Conservation (phyloP, 2,888 invertebrate species). For the Cataglyphis altisquamis region DNA sequence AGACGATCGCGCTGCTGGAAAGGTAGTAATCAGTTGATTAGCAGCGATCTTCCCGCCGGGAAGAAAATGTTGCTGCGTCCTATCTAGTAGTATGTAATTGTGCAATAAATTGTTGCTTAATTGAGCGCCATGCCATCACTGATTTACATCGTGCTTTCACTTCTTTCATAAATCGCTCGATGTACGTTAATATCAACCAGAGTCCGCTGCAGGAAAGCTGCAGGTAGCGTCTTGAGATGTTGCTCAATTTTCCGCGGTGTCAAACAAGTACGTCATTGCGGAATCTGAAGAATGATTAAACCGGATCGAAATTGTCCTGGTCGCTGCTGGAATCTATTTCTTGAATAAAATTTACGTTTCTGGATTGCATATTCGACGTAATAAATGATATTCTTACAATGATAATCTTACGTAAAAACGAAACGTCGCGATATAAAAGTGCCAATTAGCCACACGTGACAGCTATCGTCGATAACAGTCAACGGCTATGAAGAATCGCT, state of each 20-base stretch:
- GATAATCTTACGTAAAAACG: conserved; percentile 19
- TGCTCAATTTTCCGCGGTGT: conserved; percentile 47
- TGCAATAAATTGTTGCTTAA: conserved; percentile 74
- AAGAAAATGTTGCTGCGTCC: conserved; percentile 56
- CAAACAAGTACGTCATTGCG: not conserved
- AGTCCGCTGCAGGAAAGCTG: conserved; percentile 25
- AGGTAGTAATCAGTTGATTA: conserved; percentile 45
- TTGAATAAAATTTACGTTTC: not conserved
- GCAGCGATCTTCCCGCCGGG: conserved; percentile 33
- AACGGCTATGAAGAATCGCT: conserved; percentile 43
- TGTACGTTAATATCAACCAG: conserved; percentile 19
- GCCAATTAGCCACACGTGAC: conserved; percentile 35
- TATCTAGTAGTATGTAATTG: conserved; percentile 67
- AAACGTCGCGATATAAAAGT: not conserved
- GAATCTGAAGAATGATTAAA: conserved; percentile 34
- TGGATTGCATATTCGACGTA: not conserved
- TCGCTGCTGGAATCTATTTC: conserved; percentile 7
- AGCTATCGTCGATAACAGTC: conserved; percentile 40
- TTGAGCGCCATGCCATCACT: conserved; percentile 66
- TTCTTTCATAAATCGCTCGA: conserved; percentile 71
- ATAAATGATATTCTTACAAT: conserved; percentile 21
- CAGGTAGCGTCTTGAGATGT: not conserved
- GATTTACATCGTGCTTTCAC: conserved; percentile 74
- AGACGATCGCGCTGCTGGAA: conserved; percentile 30
- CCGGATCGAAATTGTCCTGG: conserved; percentile 23